Base-by-base conservation (phyloP, 2,113 vertebrate species). In the Hirundichthys speculiger region DNA sequence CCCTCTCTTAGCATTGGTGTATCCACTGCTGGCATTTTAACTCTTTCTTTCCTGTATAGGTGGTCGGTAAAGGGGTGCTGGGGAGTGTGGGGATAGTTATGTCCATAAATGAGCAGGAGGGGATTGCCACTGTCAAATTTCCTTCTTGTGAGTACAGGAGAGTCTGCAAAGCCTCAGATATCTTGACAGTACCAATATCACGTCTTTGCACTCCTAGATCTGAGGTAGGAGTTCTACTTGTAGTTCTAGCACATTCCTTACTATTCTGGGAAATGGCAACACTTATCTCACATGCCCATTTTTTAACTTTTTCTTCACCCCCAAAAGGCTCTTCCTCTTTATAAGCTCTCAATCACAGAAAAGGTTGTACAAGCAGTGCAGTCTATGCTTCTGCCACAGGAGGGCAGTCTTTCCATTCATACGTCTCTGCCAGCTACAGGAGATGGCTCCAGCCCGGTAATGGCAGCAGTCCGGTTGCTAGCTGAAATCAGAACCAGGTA, bases 301-400 rank as follows among this genome's bases (percentile, higher is more conserved):
- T 53, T 18, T 46, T 51, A 2, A 2, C 43, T 51, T 16, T 39
- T 51, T 9, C 2, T 39, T 15, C 8, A 13, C 20, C 18, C 25
- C 49, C 30, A 69, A 80, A 90, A 99, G 98, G 98, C 98, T 70
- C 92, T 99, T 79, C 98, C 98, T 61, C 94, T 99, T 76, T 96
- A 98, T 84, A 99, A 98, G 92, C 94, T 99, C 80, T 98, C 98
- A 80, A 98, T 99, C 92, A 99, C 98, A 85, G 96, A 99, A 91
- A 98, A 98, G 93, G 97, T 99, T 71, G 97, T 99, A 60, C 98
- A 99, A 90, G 98, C 98, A 40, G 97, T 99, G 87, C 98, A 99
- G 93, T 98, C 98, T 87, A 98, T 99, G 98, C 93, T 99, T 87
- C 94, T 99, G 67, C 98, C 98, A 91, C 98, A 98, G 86, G 98